Evolutionary conservation across 2,888 invertebrate species (phyloP), one percentile per base, ranked within the genome.

Genomic region (Tetheella fluctuosa): DNA sequence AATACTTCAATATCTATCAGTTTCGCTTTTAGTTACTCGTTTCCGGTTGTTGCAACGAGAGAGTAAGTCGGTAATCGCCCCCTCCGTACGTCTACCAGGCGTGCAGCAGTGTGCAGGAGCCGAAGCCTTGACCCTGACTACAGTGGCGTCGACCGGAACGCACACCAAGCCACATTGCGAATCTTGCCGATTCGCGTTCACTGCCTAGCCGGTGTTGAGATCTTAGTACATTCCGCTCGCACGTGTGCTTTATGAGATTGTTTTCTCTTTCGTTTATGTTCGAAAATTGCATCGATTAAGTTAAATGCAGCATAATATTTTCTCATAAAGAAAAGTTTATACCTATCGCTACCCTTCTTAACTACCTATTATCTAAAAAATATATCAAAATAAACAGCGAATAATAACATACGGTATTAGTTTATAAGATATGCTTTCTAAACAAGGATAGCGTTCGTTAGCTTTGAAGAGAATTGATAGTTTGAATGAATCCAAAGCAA

Each of bases 101-200:
- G 81, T 78, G 85, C 88, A 89, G 86, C 80, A 86, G 81, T 77
- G 83, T 81, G 86, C 85, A 89, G 90, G 84, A 89, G 85, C 78
- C 80, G 81, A 91, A 91, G 88, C 93, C 93, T 93, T 93, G 93
- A 93, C 91, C 93, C 92, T 92, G 91, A 90, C 81, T 84, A 85
- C 86, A 90, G 90, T 91, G 92, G 91, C 93, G 93, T 85, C 93
- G 93, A 93, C 93, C 93, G 91, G 90, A 91, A 91, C 91, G 92
- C 86, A 85, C 88, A 85, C 86, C 85, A 85, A 84, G 85, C 84
- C 79, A 84, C 88, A 86, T 83, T 84, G 89, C 88, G 84, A 89
- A 87, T 89, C 86, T 88, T 82, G 86, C 80, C 84, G 85, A 87
- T 88, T 86, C 86, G 84, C 84, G 80, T 81, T 81, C 80, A 81